Evolutionary conservation across 2,888 invertebrate genomes (phyloP).

Genomic region (Troilus luridus): DNA sequence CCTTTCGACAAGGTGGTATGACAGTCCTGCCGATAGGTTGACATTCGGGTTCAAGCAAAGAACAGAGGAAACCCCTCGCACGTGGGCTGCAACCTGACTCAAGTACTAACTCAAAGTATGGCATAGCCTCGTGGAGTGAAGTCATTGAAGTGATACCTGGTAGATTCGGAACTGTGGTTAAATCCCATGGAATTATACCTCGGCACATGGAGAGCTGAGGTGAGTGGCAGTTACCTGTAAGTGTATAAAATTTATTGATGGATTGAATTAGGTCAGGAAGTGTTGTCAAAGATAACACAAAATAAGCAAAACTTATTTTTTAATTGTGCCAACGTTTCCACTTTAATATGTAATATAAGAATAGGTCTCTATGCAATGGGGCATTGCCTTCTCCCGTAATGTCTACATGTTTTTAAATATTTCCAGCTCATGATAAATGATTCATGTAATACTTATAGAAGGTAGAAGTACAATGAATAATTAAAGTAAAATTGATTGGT

Average conservation of each 20-base stretch:
- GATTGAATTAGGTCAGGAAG: too few relatives aligned
- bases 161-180: constrained; percentile 72
- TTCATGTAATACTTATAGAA: too few relatives aligned
- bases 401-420: too few relatives aligned
- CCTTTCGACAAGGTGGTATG: constrained; percentile 76
- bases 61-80: constrained; percentile 76
- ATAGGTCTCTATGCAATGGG: too few relatives aligned
- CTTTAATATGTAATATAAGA: too few relatives aligned
- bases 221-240: constrained; percentile 72
- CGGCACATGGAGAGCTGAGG: constrained; percentile 73
- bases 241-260: constrained; percentile 68
- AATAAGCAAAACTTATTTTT: too few relatives aligned
- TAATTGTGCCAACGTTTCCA: too few relatives aligned
- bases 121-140: constrained; percentile 70
- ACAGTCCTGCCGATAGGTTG: constrained; percentile 74
- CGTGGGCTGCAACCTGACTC: constrained; percentile 77
- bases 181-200: constrained; percentile 78
- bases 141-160: constrained; percentile 69
- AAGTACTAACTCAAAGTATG: constrained; percentile 75
- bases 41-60: constrained; percentile 79
- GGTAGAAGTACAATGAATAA: too few relatives aligned
- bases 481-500: too few relatives aligned
- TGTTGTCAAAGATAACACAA: too few relatives aligned
- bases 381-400: too few relatives aligned
- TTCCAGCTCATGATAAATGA: too few relatives aligned